Percentiles rank a stretch among this genome's conserved stretches.
These are phyloP conservation scores for Folsomia candida DNA, from an alignment of 2,888 invertebrate genomes.

Conservation along the genomic window DNA sequence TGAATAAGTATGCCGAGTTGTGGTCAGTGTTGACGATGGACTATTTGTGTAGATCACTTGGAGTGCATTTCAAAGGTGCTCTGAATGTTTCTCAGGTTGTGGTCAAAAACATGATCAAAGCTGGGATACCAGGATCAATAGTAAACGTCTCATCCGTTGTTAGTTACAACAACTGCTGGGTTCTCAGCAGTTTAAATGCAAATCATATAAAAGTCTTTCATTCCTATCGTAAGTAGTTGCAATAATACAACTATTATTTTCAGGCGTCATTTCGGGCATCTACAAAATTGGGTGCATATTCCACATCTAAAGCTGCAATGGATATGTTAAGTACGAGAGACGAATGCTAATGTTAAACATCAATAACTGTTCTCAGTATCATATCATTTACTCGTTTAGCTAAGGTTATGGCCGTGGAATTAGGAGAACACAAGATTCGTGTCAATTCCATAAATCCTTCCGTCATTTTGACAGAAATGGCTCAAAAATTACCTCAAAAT, in stretches of 20 bases:
- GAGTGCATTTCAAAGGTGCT: constrained; percentile 79
- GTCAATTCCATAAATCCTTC: constrained; percentile 85
- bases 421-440: constrained; percentile 75
- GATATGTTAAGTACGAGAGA: constrained; percentile 82
- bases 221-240: too few species aligned
- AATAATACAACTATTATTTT: too few species aligned
- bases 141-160: constrained; percentile 89
- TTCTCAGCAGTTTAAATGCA: too few species aligned
- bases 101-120: constrained; percentile 68
- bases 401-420: constrained; percentile 77
- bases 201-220: not conserved
- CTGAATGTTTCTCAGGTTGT: constrained; percentile 82
- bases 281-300: too few species aligned
- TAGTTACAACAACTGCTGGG: too few species aligned
- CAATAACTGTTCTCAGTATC: not conserved
- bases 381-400: too few species aligned
- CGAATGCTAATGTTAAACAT: too few species aligned
- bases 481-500: constrained; percentile 26
- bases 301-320: constrained; percentile 82
- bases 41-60: constrained; percentile 56
- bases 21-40: too few species aligned
- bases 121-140: constrained; percentile 71
- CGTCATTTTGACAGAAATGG: constrained; percentile 30
- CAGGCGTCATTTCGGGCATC: too few species aligned
- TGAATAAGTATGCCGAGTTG: not conserved